phyloP scores from a whole-genome alignment of 2,113 vertebrate genomes.

The Grammomys surdaster region DNA sequence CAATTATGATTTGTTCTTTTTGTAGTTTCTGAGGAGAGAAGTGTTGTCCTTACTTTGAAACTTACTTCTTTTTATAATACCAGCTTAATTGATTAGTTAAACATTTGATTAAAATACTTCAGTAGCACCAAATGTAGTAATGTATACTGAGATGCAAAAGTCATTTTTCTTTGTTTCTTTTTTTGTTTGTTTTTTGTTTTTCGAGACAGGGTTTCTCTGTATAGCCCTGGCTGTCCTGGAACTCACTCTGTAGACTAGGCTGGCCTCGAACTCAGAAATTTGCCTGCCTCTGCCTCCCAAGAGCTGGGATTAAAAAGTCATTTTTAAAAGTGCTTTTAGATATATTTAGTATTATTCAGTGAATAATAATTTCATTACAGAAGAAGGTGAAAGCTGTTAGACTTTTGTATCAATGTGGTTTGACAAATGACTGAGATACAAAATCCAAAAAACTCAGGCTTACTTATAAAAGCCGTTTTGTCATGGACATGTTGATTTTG shows the following conservation, averaged over 20 bases:
- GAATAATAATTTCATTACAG: neutral
- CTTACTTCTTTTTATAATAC: constrained; percentile 32
- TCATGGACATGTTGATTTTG: constrained; percentile 54
- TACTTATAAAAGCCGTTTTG: constrained; percentile 19
- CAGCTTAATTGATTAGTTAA: constrained; percentile 22
- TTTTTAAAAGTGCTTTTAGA: constrained; percentile 30
- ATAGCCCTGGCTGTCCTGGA: too few relatives aligned
- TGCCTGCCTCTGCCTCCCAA: too few relatives aligned
- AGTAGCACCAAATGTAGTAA: neutral
- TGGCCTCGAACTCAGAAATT: too few relatives aligned
- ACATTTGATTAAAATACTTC: constrained; percentile 9
- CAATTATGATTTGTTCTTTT: neutral
- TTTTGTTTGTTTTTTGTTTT: too few relatives aligned
- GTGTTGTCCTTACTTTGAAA: constrained; percentile 39
- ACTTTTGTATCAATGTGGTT: constrained; percentile 4
- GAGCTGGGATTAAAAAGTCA: neutral
- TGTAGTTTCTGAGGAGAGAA: neutral
- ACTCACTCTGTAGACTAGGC: too few relatives aligned
- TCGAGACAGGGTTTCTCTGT: too few relatives aligned
- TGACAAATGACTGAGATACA: constrained; percentile 13
- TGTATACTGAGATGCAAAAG: neutral
- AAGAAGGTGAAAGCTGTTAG: neutral
- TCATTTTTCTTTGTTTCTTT: neutral
- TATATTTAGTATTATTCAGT: constrained; percentile 54
- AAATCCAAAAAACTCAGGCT: neutral